A percentile compares a stretch with the other conserved stretches of the same genome.
Conservation (phyloP, 1,140 invertebrate species). For the Pseudomyrmex dendroicus region DNA sequence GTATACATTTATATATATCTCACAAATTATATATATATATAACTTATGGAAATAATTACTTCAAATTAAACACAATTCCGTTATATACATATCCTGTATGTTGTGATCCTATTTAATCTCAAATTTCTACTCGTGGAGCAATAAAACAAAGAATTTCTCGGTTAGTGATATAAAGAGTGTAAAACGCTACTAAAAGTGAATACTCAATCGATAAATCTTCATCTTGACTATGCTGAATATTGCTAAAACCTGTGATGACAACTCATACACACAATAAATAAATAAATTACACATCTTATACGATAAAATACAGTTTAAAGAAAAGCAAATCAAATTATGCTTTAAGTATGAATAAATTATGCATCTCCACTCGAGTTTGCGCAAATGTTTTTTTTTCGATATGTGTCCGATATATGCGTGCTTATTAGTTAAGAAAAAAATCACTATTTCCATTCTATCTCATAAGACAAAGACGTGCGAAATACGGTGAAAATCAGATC, state of each 20-base stretch:
- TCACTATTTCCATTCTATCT: constrained; percentile 44
- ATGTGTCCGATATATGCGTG: constrained; percentile 2
- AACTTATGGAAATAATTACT: not conserved
- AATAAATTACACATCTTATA: not conserved
- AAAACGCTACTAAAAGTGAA: not conserved
- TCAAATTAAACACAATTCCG: constrained; percentile 38
- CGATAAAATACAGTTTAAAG: constrained; percentile 15
- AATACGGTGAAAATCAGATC: not conserved
- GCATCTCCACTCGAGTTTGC: constrained; percentile 43
- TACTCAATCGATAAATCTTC: constrained; percentile 14
- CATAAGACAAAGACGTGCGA: not conserved
- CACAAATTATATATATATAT: not conserved
- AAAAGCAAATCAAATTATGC: constrained; percentile 8
- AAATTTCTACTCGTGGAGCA: constrained; percentile 23
- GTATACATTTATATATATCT: constrained; percentile 11
- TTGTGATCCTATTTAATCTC: constrained; percentile 42
- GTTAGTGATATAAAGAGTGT: constrained; percentile 18
- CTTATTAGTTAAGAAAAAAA: constrained; percentile 39
- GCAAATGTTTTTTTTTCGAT: constrained; percentile 10
- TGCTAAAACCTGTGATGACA: not conserved
- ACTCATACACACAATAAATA: constrained; percentile 5
- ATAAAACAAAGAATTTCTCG: constrained; percentile 29
- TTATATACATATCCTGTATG: constrained; percentile 40
- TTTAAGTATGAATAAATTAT: constrained; percentile 48
- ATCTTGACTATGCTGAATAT: constrained; percentile 22